Conservation (phyloP, 2,113 vertebrate genomes). For the Cyrtonyx montezumae region DNA sequence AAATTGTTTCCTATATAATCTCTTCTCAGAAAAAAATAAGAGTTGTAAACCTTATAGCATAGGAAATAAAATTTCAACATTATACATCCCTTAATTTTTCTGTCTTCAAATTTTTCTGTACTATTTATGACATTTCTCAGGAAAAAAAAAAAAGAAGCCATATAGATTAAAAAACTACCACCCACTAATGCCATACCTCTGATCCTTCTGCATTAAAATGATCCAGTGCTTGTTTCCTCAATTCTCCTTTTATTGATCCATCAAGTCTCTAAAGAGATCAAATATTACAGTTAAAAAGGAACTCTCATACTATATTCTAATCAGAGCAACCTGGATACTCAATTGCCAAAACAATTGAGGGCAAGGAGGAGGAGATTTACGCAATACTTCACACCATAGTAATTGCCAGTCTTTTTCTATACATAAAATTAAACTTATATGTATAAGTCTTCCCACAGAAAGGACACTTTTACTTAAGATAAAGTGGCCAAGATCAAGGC, state of each 20-base stretch:
- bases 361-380: neutral
- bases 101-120: neutral
- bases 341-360: neutral
- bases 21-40: neutral
- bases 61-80: neutral
- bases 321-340: neutral
- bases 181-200: slow-evolving; percentile 81
- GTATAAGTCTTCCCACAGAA: slow-evolving; percentile 5
- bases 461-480: neutral
- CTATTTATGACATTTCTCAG: neutral
- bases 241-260: slow-evolving; percentile 96
- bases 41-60: neutral
- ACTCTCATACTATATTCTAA: neutral
- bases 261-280: slow-evolving; percentile 87
- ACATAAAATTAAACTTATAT: neutral
- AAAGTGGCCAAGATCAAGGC: slow-evolving; percentile 12
- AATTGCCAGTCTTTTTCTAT: slow-evolving; percentile 2
- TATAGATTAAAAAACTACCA: neutral
- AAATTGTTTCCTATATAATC: neutral
- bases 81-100: neutral
- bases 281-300: slow-evolving; percentile 51
- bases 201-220: slow-evolving; percentile 98
- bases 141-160: neutral
- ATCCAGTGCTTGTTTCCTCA: slow-evolving; percentile 95
- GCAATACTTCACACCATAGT: neutral